Conservation (phyloP, 2,888 invertebrate species). For the Lottia scabra region DNA sequence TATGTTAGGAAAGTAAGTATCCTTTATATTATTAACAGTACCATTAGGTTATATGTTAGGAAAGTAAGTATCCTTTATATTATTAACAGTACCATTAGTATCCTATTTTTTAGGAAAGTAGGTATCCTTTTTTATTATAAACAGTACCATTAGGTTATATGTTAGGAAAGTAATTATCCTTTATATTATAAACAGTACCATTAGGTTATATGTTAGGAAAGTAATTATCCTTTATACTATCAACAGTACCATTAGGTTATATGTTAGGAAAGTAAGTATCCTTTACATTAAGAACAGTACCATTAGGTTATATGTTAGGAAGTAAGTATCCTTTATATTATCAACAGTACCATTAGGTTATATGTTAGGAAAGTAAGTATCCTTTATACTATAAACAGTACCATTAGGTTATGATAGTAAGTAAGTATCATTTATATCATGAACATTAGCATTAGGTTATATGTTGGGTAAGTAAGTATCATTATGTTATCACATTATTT, state of each 20-base stretch:
- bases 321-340: slow-evolving; percentile 77
- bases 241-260: slow-evolving; percentile 80
- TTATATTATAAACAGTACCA: too few species aligned
- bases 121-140: too few species aligned
- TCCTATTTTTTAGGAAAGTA: too few species aligned
- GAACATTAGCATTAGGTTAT: slow-evolving; percentile 80
- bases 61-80: slow-evolving; percentile 39
- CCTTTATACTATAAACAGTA: slow-evolving; percentile 71
- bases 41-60: slow-evolving; percentile 82
- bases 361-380: slow-evolving; percentile 73
- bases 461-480: slow-evolving; percentile 73
- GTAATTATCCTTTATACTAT: slow-evolving; percentile 82
- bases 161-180: too few species aligned
- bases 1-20: slow-evolving; percentile 73
- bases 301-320: too few species aligned
- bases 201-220: too few species aligned
- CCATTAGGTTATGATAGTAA: slow-evolving; percentile 78
- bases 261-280: slow-evolving; percentile 74
- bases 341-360: slow-evolving; percentile 81
- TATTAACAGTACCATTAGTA: too few species aligned
- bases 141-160: too few species aligned
- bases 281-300: neutral
- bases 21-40: slow-evolving; percentile 71
- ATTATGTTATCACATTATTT: too few species aligned
- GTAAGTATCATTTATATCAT: slow-evolving; percentile 58